These are phyloP conservation scores for Sarotherodon lohbergeri DNA, from an alignment of 2,113 vertebrate genomes.

Conservation along the genomic window DNA sequence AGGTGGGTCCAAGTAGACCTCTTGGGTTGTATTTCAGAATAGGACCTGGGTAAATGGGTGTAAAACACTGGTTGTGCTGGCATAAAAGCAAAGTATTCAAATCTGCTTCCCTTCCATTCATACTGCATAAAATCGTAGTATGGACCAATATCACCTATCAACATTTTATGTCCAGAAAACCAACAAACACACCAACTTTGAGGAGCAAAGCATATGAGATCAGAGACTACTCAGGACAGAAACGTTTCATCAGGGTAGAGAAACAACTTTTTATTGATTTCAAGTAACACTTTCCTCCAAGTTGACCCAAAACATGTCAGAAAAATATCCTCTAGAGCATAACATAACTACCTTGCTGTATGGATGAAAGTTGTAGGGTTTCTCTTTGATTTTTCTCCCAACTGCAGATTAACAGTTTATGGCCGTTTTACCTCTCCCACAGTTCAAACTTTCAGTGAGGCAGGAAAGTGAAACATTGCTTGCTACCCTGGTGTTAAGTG, in stretches of 20 bases:
- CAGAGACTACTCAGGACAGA: background rate
- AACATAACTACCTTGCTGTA: background rate
- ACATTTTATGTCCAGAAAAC: background rate
- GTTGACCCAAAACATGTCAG: background rate
- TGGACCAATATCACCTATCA: background rate
- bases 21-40: background rate
- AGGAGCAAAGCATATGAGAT: background rate
- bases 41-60: background rate
- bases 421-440: background rate
- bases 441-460: background rate
- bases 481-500: background rate
- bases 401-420: background rate
- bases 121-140: background rate
- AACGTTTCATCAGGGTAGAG: background rate
- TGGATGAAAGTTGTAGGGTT: background rate
- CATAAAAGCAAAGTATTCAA: background rate
- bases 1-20: background rate
- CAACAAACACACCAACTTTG: background rate
- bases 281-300: background rate
- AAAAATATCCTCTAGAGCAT: background rate
- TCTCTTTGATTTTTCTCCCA: background rate
- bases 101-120: background rate
- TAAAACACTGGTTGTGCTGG: background rate
- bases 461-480: background rate
- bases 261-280: background rate